These are phyloP conservation scores for Rhea pennata DNA, from an alignment of 2,113 vertebrate species.

Conservation along the genomic window DNA sequence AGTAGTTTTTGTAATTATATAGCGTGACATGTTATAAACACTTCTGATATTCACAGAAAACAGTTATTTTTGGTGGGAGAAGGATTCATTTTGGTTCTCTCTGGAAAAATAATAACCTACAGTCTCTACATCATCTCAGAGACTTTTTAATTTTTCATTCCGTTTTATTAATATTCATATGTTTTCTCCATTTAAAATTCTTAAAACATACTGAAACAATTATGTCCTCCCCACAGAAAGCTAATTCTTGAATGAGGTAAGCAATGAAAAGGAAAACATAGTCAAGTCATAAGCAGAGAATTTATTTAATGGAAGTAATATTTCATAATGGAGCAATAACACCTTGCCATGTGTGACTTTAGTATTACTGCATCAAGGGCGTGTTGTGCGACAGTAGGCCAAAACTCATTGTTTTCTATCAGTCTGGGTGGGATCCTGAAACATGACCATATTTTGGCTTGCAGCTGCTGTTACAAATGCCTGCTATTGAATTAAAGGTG, in stretches of 20 bases:
- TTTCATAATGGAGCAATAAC: constrained; percentile 43
- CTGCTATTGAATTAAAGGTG: fast-evolving
- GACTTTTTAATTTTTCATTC: not conserved
- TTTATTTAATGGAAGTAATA: not conserved
- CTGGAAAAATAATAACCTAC: not conserved
- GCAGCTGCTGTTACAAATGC: not conserved
- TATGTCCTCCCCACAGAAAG: not conserved
- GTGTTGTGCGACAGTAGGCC: not conserved
- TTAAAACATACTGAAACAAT: not conserved
- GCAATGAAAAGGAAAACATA: not conserved
- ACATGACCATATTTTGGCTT: not conserved
- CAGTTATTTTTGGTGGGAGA: not conserved
- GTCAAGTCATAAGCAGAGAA: not conserved
- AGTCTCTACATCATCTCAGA: not conserved
- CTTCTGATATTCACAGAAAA: not conserved
- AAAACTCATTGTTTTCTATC: not conserved
- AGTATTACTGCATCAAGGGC: constrained; percentile 32
- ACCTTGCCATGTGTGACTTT: constrained; percentile 48
- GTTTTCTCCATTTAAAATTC: not conserved
- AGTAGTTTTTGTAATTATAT: not conserved
- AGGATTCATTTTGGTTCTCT: not conserved
- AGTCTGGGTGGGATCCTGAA: not conserved
- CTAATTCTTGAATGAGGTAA: constrained; percentile 14
- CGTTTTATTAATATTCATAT: not conserved
- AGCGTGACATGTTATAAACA: not conserved